Evolutionary conservation across 2,113 vertebrate genomes (phyloP).

Genomic region (Antennarius striatus): DNA sequence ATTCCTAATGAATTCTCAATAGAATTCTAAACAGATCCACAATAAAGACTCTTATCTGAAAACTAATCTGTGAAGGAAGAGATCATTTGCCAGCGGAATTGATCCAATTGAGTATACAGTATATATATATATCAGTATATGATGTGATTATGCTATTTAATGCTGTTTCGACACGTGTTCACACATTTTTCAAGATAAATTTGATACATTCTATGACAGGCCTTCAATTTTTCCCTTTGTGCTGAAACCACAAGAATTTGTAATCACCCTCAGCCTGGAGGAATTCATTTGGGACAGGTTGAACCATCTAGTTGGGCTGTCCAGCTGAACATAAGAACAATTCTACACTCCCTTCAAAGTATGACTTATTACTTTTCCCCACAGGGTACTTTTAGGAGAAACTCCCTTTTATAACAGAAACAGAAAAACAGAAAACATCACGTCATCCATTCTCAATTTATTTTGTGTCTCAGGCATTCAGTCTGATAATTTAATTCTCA

Average conservation of each 20-base stretch:
- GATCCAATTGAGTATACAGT: too few species aligned
- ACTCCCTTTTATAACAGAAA: conserved; percentile 4
- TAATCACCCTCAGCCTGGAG: conserved; percentile 17
- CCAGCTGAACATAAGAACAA: conserved; percentile 15
- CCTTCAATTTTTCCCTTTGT: conserved; percentile 2
- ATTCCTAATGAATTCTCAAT: too few species aligned
- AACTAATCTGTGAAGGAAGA: not conserved
- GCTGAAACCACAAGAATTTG: conserved; percentile 9
- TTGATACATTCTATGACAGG: not conserved
- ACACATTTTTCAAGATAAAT: too few species aligned
- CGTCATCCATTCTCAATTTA: conserved; percentile 28
- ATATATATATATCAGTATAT: too few species aligned
- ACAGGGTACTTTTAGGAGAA: not conserved
- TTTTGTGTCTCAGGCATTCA: conserved; percentile 15
- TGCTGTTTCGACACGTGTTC: too few species aligned
- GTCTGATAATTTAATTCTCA: conserved; percentile 32
- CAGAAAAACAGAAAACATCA: conserved; percentile 17
- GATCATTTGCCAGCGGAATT: too few species aligned
- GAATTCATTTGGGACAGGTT: conserved; percentile 5
- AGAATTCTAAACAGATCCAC: too few species aligned
- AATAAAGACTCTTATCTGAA: too few species aligned
- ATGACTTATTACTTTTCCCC: conserved; percentile 30
- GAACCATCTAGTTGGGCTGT: conserved; percentile 18
- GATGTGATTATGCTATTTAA: not conserved
- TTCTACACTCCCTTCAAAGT: conserved; percentile 20